Evolutionary conservation across 2,113 vertebrate species (phyloP).

Genomic region (Aviceda subcristata): DNA sequence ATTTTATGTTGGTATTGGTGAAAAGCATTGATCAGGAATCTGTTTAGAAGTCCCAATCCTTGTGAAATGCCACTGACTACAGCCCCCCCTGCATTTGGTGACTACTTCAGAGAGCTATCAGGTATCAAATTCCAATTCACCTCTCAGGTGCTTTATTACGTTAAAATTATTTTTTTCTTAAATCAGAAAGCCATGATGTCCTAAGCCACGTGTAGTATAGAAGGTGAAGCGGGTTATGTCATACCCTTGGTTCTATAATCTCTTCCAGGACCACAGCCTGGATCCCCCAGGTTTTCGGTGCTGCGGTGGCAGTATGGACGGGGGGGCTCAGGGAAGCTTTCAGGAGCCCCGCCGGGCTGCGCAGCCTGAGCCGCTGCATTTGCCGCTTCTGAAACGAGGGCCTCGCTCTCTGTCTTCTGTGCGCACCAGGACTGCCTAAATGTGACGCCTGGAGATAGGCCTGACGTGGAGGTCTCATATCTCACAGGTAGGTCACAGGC

Average conservation of each 20-base stretch:
- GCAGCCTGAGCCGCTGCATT: rapidly evolving
- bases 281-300: neutral
- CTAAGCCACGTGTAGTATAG: neutral
- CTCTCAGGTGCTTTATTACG: neutral
- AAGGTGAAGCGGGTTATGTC: neutral
- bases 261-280: neutral
- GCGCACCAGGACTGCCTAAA: neutral
- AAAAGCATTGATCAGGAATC: neutral
- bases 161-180: neutral
- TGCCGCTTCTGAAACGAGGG: rapidly evolving
- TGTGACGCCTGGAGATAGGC: neutral
- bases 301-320: rapidly evolving
- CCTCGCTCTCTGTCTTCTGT: rapidly evolving
- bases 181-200: neutral
- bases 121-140: neutral
- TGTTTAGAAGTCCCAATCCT: neutral
- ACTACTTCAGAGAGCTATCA: neutral
- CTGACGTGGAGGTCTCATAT: rapidly evolving
- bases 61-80: neutral
- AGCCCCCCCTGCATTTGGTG: rapidly evolving
- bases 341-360: neutral
- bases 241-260: neutral
- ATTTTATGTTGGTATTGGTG: neutral
- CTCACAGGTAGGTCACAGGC: neutral
- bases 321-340: neutral